These are phyloP conservation scores for Drosophila aff. DNA, from an alignment of 1,140 invertebrate species.

Conservation along the genomic window DNA sequence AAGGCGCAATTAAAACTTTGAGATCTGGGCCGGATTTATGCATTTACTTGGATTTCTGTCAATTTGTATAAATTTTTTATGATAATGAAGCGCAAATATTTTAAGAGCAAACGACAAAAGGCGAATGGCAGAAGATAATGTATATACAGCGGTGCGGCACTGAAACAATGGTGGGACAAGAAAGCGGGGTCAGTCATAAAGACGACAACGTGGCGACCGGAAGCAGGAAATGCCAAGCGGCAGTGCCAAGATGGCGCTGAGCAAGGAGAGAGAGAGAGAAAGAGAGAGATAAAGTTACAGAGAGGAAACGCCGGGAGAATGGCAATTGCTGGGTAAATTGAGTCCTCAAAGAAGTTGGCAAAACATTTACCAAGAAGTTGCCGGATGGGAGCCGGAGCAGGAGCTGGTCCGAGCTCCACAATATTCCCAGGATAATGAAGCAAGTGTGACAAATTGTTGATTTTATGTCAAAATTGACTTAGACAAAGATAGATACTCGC, in stretches of 20 bases:
- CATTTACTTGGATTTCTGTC: constrained; percentile 55
- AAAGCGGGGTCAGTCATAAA: constrained; percentile 52
- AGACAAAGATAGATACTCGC: constrained; percentile 31
- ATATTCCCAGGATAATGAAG: constrained; percentile 35
- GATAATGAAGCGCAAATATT: constrained; percentile 76
- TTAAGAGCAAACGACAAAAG: constrained; percentile 64
- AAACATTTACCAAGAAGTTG: constrained; percentile 59
- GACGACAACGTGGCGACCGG: constrained; percentile 70
- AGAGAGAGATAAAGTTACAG: constrained; percentile 1
- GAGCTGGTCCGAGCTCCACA: constrained; percentile 8
- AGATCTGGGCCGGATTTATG: constrained; percentile 44
- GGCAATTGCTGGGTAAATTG: constrained; percentile 70
- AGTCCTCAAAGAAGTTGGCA: constrained; percentile 48
- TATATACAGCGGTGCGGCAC: background rate
- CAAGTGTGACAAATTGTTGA: constrained; percentile 53
- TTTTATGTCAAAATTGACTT: constrained; percentile 44
- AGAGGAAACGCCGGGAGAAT: constrained; percentile 24
- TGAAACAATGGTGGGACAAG: constrained; percentile 5
- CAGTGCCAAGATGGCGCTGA: constrained; percentile 57
- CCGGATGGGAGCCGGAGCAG: background rate
- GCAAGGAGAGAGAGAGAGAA: background rate
- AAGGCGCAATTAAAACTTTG: constrained; percentile 69
- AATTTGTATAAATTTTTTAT: constrained; percentile 67
- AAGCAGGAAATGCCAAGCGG: constrained; percentile 74
- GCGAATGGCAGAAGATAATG: constrained; percentile 41